These are phyloP conservation scores for Epinephelus lanceolatus DNA, from an alignment of 2,113 vertebrate species.

Conservation along the genomic window DNA sequence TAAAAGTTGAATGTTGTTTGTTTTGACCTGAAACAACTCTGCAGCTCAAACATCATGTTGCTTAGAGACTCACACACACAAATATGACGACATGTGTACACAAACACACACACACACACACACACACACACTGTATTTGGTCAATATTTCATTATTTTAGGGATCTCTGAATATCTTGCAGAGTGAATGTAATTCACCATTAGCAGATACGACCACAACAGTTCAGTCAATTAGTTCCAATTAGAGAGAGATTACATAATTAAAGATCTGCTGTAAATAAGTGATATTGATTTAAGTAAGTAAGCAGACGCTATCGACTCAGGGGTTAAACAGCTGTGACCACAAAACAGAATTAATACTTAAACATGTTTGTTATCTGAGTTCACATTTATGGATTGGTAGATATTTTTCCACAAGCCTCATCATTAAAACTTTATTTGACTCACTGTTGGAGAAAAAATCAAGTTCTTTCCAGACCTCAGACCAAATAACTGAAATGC, in stretches of 20 bases:
- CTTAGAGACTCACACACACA: slow-evolving; percentile 35
- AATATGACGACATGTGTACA: background rate
- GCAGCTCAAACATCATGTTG: background rate
- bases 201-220: background rate
- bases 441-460: background rate
- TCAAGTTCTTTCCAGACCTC: background rate
- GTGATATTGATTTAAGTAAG: slow-evolving; percentile 53
- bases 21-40: background rate
- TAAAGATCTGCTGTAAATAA: slow-evolving; percentile 32
- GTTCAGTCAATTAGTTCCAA: slow-evolving; percentile 36
- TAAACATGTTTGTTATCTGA: slow-evolving; percentile 7
- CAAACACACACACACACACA: slow-evolving; percentile 25
- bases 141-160: slow-evolving; percentile 32
- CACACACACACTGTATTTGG: background rate
- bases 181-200: background rate
- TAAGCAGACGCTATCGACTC: background rate
- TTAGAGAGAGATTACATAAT: slow-evolving; percentile 33
- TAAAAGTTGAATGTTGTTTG: slow-evolving; percentile 13
- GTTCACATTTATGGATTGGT: background rate
- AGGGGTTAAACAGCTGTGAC: background rate
- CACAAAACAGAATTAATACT: slow-evolving; percentile 31
- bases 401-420: background rate
- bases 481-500: background rate
- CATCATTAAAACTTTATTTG: background rate
- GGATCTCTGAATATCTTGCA: background rate